Evolutionary conservation across 2,113 vertebrate species (phyloP), one percentile per base, ranked within the genome.

Genomic region (Python bivittatus): DNA sequence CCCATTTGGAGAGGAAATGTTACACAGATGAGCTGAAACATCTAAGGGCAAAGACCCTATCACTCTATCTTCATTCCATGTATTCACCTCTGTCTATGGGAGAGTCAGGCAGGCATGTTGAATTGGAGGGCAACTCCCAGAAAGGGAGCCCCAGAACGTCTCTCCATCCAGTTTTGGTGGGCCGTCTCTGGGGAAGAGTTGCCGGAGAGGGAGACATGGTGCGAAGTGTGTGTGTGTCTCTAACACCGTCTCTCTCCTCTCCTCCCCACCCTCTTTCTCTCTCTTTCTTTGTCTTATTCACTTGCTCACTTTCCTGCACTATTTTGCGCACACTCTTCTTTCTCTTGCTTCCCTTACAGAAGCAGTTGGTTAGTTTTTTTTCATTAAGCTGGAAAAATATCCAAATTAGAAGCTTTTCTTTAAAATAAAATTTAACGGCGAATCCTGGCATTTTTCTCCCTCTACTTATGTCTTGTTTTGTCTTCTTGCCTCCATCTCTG

Each of bases 341-440:
- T 91, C 95, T 87, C 95, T 95, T 60, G 93, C 96, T 93, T 92
- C 90, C 94, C 97, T 90, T 94, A 94, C 96, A 98, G 97, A 98
- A 98, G 97, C 97, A 98, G 97, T 96, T 98, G 98, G 97, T 98
- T 97, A 98, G 97, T 98, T 90, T 90, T 72, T 86, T 64, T 96
- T 92, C 95, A 96, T 96, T 96, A 94, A 94, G 94, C 94, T 96
- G 88, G 91, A 60, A 94, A 92, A 94, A 88, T 88, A 91, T 83
- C 61, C 92, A 94, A 91, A 92, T 90, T 95, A 94, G 95, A 93
- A 95, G 15, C 54, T 96, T 95, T 84, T 93, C 57, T 96, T 0
- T 96, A 25, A 96, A 68, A 91, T 79, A 33, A 96, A 92, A 92
- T 92, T 0, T 61, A 93, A 94, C 92, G 85, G 22, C 93, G 72